These are phyloP conservation scores for Theristicus caerulescens DNA, from an alignment of 2,113 vertebrate species.

Conservation along the genomic window DNA sequence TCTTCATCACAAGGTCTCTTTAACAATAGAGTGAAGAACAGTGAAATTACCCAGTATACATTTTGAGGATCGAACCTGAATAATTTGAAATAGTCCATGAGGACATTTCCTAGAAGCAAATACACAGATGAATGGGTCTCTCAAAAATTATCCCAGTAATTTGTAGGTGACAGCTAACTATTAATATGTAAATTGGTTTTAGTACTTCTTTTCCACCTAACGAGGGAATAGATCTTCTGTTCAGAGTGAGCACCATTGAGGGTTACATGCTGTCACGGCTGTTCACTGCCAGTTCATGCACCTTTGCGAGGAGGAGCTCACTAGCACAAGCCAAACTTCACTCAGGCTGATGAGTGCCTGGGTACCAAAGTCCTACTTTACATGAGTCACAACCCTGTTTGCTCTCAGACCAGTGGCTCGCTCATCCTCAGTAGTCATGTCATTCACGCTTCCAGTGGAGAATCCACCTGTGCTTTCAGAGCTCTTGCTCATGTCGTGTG, in stretches of 20 bases:
- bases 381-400: not conserved
- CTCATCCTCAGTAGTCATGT: not conserved
- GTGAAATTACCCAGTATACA: not conserved
- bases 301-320: not conserved
- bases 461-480: not conserved
- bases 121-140: not conserved
- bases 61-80: not conserved
- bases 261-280: not conserved
- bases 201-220: not conserved
- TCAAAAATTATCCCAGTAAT: not conserved
- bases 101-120: not conserved
- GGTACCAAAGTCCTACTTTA: not conserved
- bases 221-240: not conserved
- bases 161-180: not conserved
- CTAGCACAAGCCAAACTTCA: not conserved
- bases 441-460: not conserved
- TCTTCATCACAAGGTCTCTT: not conserved
- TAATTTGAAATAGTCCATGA: not conserved
- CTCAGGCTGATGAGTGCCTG: not conserved
- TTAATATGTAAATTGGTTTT: not conserved
- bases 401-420: rapidly evolving
- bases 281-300: not conserved
- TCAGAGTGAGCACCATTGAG: not conserved
- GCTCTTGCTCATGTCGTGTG: not conserved
- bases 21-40: not conserved